Evolutionary conservation across 2,797 vertebrate species (phyloP), one percentile per base, ranked within the genome.

Genomic region (Naso thynnoides): DNA sequence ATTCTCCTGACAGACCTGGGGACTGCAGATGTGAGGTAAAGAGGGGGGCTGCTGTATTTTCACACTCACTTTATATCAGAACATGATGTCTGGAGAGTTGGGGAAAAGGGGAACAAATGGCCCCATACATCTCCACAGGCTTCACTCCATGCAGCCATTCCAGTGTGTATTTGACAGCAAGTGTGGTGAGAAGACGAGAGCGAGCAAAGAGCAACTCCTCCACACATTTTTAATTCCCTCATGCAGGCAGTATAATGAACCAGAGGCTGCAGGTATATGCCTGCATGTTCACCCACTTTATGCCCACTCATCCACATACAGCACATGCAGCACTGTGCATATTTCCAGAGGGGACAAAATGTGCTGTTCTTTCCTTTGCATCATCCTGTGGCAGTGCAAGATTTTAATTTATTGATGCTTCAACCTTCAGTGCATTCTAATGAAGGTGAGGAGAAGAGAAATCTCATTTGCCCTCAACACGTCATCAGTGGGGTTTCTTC

Each of bases 161-260:
- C 15, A 58, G 27, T 19, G 59, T 26, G 45, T 69, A 56, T 67
- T 67, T 62, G 24, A 76, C 60, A 84, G 56, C 38, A 56, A 77
- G 27, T 27, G 14, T 19, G 44, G 21, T 14, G 42, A 71, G 21
- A 41, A 65, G 61, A 74, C 8, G 39, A 29, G 39, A 9, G 11
- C 11, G 48, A 67, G 54, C 57, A 65, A 68, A 70, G 54, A 49
- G 53, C 64, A 57, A 70, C 76, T 64, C 73, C 63, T 45, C 62
- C 74, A 67, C 69, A 52, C 49, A 58, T 44, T 75, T 70, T 9
- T 11, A 31, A 69, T 81, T 59, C 78, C 60, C 26, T 56, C 29
- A 47, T 58, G 14, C 53, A 64, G 45, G 18, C 26, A 39, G 39
- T 29, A 41, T 73, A 79, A 88, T 79, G 62, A 87, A 70, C 78